A percentile compares a stretch with the other conserved stretches of the same genome.
These are phyloP conservation scores for Gadopsis bispinosus DNA, from an alignment of 2,797 vertebrate genomes.

Conservation along the genomic window DNA sequence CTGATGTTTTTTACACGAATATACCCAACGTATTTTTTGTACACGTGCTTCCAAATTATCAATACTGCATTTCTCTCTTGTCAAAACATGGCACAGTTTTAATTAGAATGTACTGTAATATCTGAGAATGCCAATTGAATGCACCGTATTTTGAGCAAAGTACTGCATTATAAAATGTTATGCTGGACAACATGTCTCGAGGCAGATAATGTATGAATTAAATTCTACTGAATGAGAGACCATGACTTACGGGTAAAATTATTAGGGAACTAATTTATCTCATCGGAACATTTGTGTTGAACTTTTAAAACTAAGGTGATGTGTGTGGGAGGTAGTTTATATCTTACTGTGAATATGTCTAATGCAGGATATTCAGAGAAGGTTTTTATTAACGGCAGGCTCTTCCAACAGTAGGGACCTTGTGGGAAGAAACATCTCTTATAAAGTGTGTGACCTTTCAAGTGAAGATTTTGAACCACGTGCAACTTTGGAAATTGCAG, in stretches of 20 bases:
- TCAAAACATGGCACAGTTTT: slow-evolving; percentile 37
- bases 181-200: slow-evolving; percentile 59
- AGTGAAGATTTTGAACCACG: slow-evolving; percentile 32
- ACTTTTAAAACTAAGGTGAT: slow-evolving; percentile 40
- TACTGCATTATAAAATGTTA: slow-evolving; percentile 45
- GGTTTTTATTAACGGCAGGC: neutral
- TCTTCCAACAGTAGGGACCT: neutral
- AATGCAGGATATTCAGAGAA: neutral
- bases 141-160: slow-evolving; percentile 51
- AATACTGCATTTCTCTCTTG: slow-evolving; percentile 38
- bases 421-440: slow-evolving; percentile 4
- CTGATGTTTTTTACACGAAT: slow-evolving; percentile 12
- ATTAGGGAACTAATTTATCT: slow-evolving; percentile 44
- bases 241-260: neutral
- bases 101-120: slow-evolving; percentile 64
- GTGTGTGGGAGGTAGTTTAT: neutral
- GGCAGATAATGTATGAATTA: slow-evolving; percentile 48
- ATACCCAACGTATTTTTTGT: slow-evolving; percentile 41
- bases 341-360: neutral
- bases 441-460: slow-evolving; percentile 39
- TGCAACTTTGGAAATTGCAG: slow-evolving; percentile 17
- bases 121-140: slow-evolving; percentile 49
- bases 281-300: slow-evolving; percentile 61
- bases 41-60: slow-evolving; percentile 27
- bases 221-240: slow-evolving; percentile 41